Evolutionary conservation across 2,113 vertebrate species (phyloP).

Genomic region (Neolamprologus longior): DNA sequence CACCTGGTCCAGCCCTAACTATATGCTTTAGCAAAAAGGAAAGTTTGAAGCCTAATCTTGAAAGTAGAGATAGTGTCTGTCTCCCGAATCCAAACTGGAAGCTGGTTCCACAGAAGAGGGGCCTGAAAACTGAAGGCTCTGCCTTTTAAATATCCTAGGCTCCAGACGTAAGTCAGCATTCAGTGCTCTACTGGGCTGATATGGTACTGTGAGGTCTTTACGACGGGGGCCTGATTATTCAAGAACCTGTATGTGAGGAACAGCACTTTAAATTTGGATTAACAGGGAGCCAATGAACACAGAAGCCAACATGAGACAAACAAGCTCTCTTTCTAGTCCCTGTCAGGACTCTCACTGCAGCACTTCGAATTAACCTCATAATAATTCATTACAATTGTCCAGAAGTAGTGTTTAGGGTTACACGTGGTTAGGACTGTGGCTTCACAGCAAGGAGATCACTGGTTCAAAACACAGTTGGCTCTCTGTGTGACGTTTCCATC

Average conservation of each 20-base stretch:
- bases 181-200: neutral
- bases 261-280: neutral
- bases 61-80: neutral
- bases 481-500: neutral
- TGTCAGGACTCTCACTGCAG: neutral
- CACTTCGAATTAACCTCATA: neutral
- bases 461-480: neutral
- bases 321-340: neutral
- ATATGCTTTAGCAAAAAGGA: neutral
- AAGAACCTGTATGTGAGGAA: neutral
- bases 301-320: neutral
- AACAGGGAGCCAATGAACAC: neutral
- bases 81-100: neutral
- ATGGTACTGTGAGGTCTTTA: neutral
- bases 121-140: neutral
- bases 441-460: neutral
- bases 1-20: neutral
- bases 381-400: neutral
- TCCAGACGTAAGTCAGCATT: rapidly evolving
- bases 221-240: neutral
- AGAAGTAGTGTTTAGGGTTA: neutral
- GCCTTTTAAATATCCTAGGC: neutral
- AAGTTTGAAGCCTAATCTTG: rapidly evolving
- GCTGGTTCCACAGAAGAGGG: neutral
- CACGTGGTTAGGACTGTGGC: neutral